phyloP scores from a whole-genome alignment of 1,140 invertebrate genomes.

The Drosophila punjabiensis region DNA sequence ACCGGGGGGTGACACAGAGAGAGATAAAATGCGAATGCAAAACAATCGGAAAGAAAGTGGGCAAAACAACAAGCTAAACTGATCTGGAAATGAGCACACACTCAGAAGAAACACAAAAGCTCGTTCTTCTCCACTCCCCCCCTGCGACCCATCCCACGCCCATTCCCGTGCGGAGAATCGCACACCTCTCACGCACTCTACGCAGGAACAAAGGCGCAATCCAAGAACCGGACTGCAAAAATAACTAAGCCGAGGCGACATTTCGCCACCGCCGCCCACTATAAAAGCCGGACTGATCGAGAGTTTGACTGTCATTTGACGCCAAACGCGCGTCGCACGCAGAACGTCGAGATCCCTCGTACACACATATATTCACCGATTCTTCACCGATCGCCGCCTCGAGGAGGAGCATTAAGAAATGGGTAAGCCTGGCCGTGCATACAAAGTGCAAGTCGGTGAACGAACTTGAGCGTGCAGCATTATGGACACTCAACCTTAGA shows the following conservation, averaged over 20 bases:
- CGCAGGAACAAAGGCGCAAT: conserved; percentile 78
- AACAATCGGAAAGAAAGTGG: conserved; percentile 76
- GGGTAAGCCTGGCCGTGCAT: conserved; percentile 75
- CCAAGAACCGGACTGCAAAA: conserved; percentile 72
- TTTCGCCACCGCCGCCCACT: conserved; percentile 51
- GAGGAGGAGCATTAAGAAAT: conserved; percentile 62
- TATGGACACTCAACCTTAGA: conserved; percentile 77
- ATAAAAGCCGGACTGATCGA: conserved; percentile 65
- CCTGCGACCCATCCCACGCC: conserved; percentile 1
- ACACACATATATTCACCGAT: conserved; percentile 24
- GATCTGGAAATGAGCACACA: conserved; percentile 76
- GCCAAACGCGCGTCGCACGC: conserved; percentile 66
- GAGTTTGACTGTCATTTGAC: conserved; percentile 75
- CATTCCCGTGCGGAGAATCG: conserved; percentile 40
- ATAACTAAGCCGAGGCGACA: conserved; percentile 25
- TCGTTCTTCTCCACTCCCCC: conserved; percentile 2
- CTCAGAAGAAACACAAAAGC: conserved; percentile 47
- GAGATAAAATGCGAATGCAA: conserved; percentile 51
- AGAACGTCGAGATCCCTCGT: conserved; percentile 28
- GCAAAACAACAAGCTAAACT: conserved; percentile 41
- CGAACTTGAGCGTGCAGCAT: conserved; percentile 64
- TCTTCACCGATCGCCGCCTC: conserved; percentile 19
- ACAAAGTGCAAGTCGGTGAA: conserved; percentile 72
- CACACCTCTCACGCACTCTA: conserved; percentile 73
- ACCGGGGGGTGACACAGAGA: conserved; percentile 30